Evolutionary conservation across 2,888 invertebrate genomes (phyloP), one percentile per base, ranked within the genome.

Genomic region (Sepiola atlantica): DNA sequence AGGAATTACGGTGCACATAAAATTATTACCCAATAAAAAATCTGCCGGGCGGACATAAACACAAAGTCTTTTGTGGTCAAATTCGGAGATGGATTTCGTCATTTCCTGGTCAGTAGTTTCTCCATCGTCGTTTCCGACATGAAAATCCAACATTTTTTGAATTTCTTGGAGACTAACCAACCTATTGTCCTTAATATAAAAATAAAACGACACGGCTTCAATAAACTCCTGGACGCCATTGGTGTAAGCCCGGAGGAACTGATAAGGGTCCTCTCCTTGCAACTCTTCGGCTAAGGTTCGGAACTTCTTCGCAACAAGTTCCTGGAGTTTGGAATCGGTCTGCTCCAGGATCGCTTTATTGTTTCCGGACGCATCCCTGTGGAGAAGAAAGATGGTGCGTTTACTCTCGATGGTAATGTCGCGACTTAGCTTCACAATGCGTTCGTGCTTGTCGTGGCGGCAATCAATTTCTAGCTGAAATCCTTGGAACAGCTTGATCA

Each of bases 341-440:
- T 98, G 98, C 4, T 97, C 91, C 45, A 91, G 45, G 18, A 91
- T 91, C 21, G 35, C 20, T 45, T 91, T 28, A 28, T 91, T 91
- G 6, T 91, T 54, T 28, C 91, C 91, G 4, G 55, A 97, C 94
- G 98, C 98, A 94, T 98, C 98, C 61, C 98, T 98, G 97, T 99
- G 99, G 35, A 99, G 97, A 24, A 98, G 97, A 97, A 99, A 99
- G 95, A 99, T 99, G 14, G 98, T 98, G 95, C 99, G 98, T 97
- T 99, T 99, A 97, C 99, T 98, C 96, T 99, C 99, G 95, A 99
- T 98, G 0, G 99, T 99, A 35, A 99, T 98, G 96, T 99, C 99
- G 55, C 99, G 98, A 95, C 98, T 98, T 0, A 98, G 97, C 97
- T 99, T 99, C 0, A 99, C 98, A 57, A 99, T 98, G 92, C 98